Conservation (phyloP, 2,797 vertebrate genomes). For the Hephaestus fuliginosus region DNA sequence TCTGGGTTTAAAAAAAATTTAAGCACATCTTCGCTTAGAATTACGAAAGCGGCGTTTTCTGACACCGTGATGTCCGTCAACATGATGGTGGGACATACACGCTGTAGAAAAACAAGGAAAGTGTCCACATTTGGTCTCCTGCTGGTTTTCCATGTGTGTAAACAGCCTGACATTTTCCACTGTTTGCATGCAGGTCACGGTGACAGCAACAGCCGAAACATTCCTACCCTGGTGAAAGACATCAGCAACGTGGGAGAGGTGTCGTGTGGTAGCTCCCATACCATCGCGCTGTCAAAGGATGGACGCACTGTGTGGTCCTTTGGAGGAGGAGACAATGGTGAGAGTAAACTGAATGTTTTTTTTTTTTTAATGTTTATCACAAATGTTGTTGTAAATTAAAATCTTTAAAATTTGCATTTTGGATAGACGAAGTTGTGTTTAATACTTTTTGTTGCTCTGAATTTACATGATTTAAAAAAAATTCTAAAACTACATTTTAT, state of each 20-base stretch:
- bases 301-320: constrained; percentile 90
- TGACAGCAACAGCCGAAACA: constrained; percentile 90
- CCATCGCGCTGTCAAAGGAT: constrained; percentile 88
- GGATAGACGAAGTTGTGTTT: neutral
- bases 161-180: constrained; percentile 1
- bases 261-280: constrained; percentile 89
- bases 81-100: neutral
- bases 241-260: constrained; percentile 89
- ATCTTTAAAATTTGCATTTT: neutral
- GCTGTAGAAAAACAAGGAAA: neutral
- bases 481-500: neutral
- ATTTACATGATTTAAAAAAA: neutral
- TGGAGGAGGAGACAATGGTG: constrained; percentile 89
- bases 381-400: neutral
- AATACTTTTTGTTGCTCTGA: neutral
- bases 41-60: neutral
- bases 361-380: too few relatives aligned
- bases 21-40: too few relatives aligned
- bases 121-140: too few relatives aligned
- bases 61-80: neutral
- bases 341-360: constrained; percentile 16
- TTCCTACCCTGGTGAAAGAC: constrained; percentile 89
- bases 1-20: too few relatives aligned
- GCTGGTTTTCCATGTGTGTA: neutral
- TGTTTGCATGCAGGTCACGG: constrained; percentile 82